These are phyloP conservation scores for Eucidaris tribuloides DNA, from an alignment of 35 echinoderm and acorn worm genomes.

Conservation along the genomic window DNA sequence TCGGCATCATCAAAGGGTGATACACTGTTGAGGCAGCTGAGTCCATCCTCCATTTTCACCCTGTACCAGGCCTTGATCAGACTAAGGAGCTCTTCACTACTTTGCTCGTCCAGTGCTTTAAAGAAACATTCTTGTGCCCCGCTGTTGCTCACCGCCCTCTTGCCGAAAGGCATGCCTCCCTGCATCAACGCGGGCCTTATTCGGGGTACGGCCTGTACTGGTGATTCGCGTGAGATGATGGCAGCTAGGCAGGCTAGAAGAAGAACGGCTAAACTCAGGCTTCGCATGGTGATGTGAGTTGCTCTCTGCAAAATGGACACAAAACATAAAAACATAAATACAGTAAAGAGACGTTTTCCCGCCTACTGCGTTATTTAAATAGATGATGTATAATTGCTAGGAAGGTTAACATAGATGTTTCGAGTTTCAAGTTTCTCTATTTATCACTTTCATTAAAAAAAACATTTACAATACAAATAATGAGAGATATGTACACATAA, in stretches of 20 bases:
- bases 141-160: not conserved
- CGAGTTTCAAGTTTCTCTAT: too few relatives aligned
- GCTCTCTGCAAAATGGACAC: not conserved
- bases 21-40: constrained; percentile 11
- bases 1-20: not conserved
- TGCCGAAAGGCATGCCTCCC: constrained; percentile 8
- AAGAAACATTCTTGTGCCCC: not conserved
- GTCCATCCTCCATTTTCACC: constrained; percentile 6
- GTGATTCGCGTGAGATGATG: constrained; percentile 20
- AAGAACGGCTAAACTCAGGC: constrained; percentile 28
- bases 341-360: too few relatives aligned
- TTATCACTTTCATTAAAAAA: too few relatives aligned
- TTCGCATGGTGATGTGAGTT: constrained; percentile 21
- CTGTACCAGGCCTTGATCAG: constrained; percentile 25
- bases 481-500: too few relatives aligned
- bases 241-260: constrained; percentile 16
- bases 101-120: not conserved
- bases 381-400: too few relatives aligned
- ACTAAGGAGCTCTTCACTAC: not conserved
- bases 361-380: too few relatives aligned
- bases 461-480: too few relatives aligned
- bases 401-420: too few relatives aligned
- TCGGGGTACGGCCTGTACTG: not conserved
- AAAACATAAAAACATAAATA: not conserved
- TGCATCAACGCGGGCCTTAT: constrained; percentile 1